These are phyloP conservation scores for Cosmopolites sordidus DNA, from an alignment of 2,888 invertebrate genomes.

Conservation along the genomic window DNA sequence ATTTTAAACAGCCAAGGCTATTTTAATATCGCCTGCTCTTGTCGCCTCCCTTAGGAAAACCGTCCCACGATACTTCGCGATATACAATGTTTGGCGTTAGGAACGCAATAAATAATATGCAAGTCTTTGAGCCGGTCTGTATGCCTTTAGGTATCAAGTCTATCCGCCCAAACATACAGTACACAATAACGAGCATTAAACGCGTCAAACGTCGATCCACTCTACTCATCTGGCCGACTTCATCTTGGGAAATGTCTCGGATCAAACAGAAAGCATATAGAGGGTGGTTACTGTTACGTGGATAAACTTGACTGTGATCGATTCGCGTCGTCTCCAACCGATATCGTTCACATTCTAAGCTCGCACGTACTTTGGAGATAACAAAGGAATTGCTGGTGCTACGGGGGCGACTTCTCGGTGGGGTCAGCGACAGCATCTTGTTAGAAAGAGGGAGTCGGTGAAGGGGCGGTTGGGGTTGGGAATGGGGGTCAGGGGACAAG, in stretches of 20 bases:
- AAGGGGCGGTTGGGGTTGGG: slow-evolving; percentile 10
- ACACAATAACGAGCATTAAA: background rate
- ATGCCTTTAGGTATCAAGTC: slow-evolving; percentile 48
- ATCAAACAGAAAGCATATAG: slow-evolving; percentile 52
- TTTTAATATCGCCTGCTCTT: slow-evolving; percentile 18
- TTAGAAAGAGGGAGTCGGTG: slow-evolving; percentile 7
- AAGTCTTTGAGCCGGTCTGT: slow-evolving; percentile 48
- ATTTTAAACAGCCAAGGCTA: slow-evolving; percentile 12
- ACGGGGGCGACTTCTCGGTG: slow-evolving; percentile 36
- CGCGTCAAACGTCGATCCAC: background rate
- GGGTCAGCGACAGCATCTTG: slow-evolving; percentile 36
- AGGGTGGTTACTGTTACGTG: slow-evolving; percentile 48
- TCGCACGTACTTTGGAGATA: slow-evolving; percentile 43
- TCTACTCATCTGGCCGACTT: slow-evolving; percentile 37
- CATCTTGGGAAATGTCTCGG: slow-evolving; percentile 47
- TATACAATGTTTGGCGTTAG: slow-evolving; percentile 47
- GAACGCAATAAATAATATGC: slow-evolving; percentile 52
- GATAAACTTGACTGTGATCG: slow-evolving; percentile 36
- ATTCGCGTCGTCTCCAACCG: background rate
- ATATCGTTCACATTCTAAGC: slow-evolving; percentile 36
- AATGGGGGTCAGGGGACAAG: slow-evolving; percentile 7
- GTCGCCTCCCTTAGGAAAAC: slow-evolving; percentile 18
- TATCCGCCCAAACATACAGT: slow-evolving; percentile 33
- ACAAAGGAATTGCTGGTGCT: slow-evolving; percentile 48
- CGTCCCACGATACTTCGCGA: slow-evolving; percentile 34